A percentile compares a stretch with the other conserved stretches of the same genome.
phyloP scores from a whole-genome alignment of 2,797 vertebrate genomes.

The Myripristis jacobus region DNA sequence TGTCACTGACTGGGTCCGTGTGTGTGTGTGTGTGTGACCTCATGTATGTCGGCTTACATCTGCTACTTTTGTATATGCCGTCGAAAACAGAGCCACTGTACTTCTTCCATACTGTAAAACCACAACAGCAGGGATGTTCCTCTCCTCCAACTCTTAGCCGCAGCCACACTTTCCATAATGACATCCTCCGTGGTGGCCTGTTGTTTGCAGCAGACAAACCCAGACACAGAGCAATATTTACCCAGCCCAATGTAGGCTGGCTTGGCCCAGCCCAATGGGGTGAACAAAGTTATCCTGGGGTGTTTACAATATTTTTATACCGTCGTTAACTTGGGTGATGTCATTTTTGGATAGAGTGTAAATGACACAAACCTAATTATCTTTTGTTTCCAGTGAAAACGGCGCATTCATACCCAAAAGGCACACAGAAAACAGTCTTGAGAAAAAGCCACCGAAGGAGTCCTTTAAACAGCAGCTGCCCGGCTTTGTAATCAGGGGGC shows the following conservation, averaged over 20 bases:
- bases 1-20: not conserved
- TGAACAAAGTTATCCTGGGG: slow-evolving; percentile 23
- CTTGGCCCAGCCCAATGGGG: slow-evolving; percentile 30
- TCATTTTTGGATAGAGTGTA: slow-evolving; percentile 46
- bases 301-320: slow-evolving; percentile 50
- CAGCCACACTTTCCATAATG: slow-evolving; percentile 64
- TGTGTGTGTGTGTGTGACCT: slow-evolving; percentile 13
- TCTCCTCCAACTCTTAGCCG: slow-evolving; percentile 37
- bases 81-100: not conserved
- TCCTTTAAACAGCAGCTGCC: not conserved
- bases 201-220: slow-evolving; percentile 74
- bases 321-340: slow-evolving; percentile 59
- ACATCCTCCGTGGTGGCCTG: slow-evolving; percentile 58
- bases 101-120: slow-evolving; percentile 50
- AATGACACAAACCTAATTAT: slow-evolving; percentile 59
- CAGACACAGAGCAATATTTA: slow-evolving; percentile 63
- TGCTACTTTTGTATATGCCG: not conserved
- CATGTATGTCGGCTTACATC: slow-evolving; percentile 7
- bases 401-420: slow-evolving; percentile 10
- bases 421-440: slow-evolving; percentile 27
- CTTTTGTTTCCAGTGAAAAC: slow-evolving; percentile 34
- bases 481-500: slow-evolving; percentile 16
- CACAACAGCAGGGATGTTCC: slow-evolving; percentile 37
- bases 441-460: slow-evolving; percentile 52
- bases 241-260: slow-evolving; percentile 40